phyloP scores from a whole-genome alignment of 2,113 vertebrate genomes.

The Protobothrops flavoviridis region DNA sequence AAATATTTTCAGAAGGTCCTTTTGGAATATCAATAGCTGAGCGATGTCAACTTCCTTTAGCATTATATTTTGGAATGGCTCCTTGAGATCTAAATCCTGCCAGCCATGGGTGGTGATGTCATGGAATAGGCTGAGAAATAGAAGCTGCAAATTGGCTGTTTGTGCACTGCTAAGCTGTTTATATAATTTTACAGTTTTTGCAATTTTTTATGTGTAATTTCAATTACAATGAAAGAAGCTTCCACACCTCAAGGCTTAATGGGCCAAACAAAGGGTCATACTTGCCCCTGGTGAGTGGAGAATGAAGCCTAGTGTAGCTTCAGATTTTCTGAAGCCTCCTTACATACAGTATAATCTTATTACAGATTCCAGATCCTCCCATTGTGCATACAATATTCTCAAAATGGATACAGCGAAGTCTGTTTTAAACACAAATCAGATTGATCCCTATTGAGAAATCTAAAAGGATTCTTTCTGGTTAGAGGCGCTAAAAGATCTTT shows the following conservation, averaged over 20 bases:
- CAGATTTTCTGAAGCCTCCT: neutral
- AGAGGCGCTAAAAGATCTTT: neutral
- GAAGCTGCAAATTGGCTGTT: neutral
- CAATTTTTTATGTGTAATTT: neutral
- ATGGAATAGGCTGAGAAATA: neutral
- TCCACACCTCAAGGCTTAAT: too few species aligned
- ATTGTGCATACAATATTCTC: neutral
- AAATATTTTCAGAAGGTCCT: neutral
- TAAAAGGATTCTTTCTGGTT: neutral
- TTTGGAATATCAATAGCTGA: neutral
- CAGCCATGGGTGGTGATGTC: neutral
- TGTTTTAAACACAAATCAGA: neutral
- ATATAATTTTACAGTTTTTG: neutral
- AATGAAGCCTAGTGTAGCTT: neutral
- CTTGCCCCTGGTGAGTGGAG: neutral
- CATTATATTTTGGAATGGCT: neutral
- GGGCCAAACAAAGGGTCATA: neutral
- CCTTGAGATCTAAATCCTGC: neutral
- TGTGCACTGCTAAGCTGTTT: neutral
- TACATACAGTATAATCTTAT: neutral
- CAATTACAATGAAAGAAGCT: neutral
- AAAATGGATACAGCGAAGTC: neutral
- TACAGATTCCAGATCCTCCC: neutral
- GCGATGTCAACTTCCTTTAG: neutral
- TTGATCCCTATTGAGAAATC: neutral